Evolutionary conservation across 2,888 invertebrate species (phyloP), one percentile per base, ranked within the genome.

Genomic region (Iphiclides podalirius): DNA sequence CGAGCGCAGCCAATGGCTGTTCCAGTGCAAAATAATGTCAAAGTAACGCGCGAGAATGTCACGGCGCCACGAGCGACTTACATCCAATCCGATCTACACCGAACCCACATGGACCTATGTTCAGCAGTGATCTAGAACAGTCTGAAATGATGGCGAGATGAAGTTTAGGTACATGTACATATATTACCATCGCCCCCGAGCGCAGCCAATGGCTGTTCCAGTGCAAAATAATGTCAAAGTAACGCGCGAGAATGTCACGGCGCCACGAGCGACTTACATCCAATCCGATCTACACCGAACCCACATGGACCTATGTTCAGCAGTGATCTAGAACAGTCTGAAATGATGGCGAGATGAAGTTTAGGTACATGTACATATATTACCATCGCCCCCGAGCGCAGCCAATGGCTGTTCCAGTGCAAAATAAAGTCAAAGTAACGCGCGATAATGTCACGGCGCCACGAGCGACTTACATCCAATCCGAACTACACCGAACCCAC

Each of bases 91-190:
- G 57, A 53, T 58, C 64, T 72, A 73, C 70, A 73, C 75, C 74
- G 72, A 71, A 66, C 66, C 69, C 65, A 54, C 52, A 35, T 84
- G 84, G 85, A 79, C n/a, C n/a, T n/a, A n/a, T n/a, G n/a, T n/a
- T n/a, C n/a, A n/a, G n/a, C n/a, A n/a, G n/a, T n/a, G n/a, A n/a
- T n/a, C n/a, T n/a, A n/a, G n/a, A n/a, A n/a, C n/a, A n/a, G n/a
- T n/a, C n/a, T n/a, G n/a, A n/a, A n/a, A n/a, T n/a, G n/a, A n/a
- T n/a, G n/a, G n/a, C n/a, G n/a, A n/a, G n/a, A n/a, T n/a, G n/a
- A n/a, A n/a, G n/a, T n/a, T n/a, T n/a, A n/a, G n/a, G n/a, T n/a
- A n/a, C n/a, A n/a, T n/a, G n/a, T n/a, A n/a, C n/a, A n/a, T n/a
- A n/a, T n/a, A n/a, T n/a, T n/a, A n/a, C n/a, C n/a, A n/a, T n/a